Evolutionary conservation across 2,888 invertebrate genomes (phyloP).

Genomic region (Dynastes hyllus): DNA sequence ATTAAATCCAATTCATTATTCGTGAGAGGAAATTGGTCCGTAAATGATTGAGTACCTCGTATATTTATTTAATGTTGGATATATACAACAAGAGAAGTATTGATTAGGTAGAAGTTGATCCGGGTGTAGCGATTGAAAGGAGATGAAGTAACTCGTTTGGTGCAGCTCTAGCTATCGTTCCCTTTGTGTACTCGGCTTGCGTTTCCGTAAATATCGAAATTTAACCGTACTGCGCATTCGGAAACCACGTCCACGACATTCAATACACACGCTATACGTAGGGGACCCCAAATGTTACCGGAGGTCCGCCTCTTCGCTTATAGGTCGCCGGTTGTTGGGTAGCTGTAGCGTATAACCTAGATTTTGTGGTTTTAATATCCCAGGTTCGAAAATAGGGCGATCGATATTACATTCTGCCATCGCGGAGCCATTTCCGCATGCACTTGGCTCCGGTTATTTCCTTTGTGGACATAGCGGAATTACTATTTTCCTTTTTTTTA

Average conservation of each 20-base stretch:
- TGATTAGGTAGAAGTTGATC: conserved; percentile 2
- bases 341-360: conserved; percentile 25
- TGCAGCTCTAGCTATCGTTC: too few species aligned
- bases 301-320: conserved; percentile 13
- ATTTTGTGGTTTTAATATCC: conserved; percentile 34
- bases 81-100: background rate
- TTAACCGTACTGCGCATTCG: conserved; percentile 28
- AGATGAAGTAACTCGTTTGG: background rate
- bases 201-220: conserved; percentile 30
- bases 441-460: conserved; percentile 20
- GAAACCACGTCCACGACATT: conserved; percentile 5
- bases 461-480: too few species aligned
- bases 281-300: conserved; percentile 8
- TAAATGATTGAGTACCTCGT: background rate
- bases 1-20: too few species aligned
- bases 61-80: background rate
- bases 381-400: conserved; percentile 38
- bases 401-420: conserved; percentile 15
- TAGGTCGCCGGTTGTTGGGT: conserved; percentile 21
- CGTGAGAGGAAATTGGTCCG: too few species aligned
- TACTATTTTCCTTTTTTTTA: too few species aligned
- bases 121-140: background rate
- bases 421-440: conserved; percentile 25
- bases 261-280: background rate
- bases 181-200: background rate